Conservation (phyloP, 2,797 vertebrate genomes). For the Zalophus californianus region DNA sequence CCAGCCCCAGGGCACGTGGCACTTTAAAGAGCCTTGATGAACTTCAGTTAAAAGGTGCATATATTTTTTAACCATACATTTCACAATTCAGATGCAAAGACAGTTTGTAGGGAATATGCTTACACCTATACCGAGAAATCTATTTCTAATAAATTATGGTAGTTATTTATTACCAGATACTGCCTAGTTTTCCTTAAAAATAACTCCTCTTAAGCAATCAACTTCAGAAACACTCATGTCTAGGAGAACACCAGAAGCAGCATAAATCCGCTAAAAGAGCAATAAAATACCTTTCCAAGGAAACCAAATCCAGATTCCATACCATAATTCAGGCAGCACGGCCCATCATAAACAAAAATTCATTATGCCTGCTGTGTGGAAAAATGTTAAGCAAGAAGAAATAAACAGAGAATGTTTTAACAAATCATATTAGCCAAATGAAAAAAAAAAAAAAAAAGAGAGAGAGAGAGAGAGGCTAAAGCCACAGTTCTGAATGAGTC, state of each 20-base stretch:
- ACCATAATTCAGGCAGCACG: conserved; percentile 82
- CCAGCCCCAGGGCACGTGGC: background rate
- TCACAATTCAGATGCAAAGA: conserved; percentile 54
- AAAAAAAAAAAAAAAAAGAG: conserved; percentile 23
- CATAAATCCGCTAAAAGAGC: conserved; percentile 75
- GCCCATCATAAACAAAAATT: conserved; percentile 85
- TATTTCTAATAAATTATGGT: conserved; percentile 68
- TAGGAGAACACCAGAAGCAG: conserved; percentile 75
- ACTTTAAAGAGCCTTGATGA: conserved; percentile 48
- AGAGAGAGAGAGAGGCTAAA: conserved; percentile 62
- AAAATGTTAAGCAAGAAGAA: conserved; percentile 85
- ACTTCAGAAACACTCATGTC: conserved; percentile 52
- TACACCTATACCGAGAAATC: conserved; percentile 44
- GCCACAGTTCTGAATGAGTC: conserved; percentile 82
- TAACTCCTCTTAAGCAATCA: conserved; percentile 44
- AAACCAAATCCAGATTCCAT: conserved; percentile 83
- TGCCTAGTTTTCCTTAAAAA: conserved; percentile 55
- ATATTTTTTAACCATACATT: background rate
- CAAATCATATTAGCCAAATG: conserved; percentile 85
- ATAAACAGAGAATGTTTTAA: conserved; percentile 85
- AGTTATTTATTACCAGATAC: conserved; percentile 61
- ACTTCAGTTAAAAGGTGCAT: conserved; percentile 52
- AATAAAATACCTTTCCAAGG: conserved; percentile 81
- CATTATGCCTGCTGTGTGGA: conserved; percentile 83
- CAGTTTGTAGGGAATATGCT: conserved; percentile 39